Base-by-base conservation (phyloP, 35 echinoderm and acorn worm genomes). In the Patiria miniata region DNA sequence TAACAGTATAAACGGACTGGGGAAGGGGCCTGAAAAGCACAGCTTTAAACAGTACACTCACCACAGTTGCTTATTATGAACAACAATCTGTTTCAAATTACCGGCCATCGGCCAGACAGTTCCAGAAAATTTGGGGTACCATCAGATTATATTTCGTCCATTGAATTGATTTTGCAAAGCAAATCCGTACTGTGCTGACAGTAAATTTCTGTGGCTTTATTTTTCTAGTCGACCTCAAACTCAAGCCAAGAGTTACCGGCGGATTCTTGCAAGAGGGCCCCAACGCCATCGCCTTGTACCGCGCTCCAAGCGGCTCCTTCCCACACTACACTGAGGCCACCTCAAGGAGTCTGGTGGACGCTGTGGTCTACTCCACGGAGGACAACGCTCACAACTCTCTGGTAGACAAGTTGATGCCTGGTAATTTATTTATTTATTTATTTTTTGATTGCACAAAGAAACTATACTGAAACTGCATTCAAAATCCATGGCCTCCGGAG, bases 261-360 rank as follows among this genome's bases (percentile, higher is more conserved):
- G 93, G 93, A 16, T 93, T 94, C 39, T 82, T 97, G 8, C 91
- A 94, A 40, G 52, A 88, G 60, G 95, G 95, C 1, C 95, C 95
- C 15, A 88, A 91, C 89, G 91, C 85, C n/a, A 65, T 97, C 10
- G 79, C 95, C 29, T 16, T 97, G n/a, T 90, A 90, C 52, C 44
- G 95, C 68, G 95, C 88, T 12, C 92, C 92, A 9, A 56, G 21
- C 32, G 85, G 85, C 42, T 91, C 95, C 3, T 97, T 97, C 58
- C 92, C 92, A 5, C 81, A 91, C 52, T 78, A 85, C 40, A 89
- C 83, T 3, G 51, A 55, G 17, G 89, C 85, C 5, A 90, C 89
- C 23, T n/a, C 26, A 7, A 61, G 61, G 9, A 86, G 95, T 91
- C 37, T 97, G 53, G 77, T 97, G 36, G 95, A 97, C 85, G 95